Conservation (phyloP, 2,797 vertebrate genomes). For the Gymnothorax reevesii region DNA sequence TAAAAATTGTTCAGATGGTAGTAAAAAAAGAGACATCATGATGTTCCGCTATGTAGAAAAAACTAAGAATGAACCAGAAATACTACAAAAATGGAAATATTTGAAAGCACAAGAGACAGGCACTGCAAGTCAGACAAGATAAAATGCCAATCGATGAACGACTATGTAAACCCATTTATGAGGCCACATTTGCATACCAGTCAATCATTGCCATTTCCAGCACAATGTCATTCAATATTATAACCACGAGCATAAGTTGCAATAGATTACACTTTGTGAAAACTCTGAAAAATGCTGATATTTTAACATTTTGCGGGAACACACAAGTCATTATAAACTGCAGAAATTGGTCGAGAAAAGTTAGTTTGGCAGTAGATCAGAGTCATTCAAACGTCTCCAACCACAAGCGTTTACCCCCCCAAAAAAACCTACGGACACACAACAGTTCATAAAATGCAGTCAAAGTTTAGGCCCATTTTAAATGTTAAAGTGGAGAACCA, state of each 20-base stretch:
- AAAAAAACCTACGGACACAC: no score
- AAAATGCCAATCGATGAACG: not conserved
- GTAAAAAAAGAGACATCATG: not conserved
- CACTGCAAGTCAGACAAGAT: not conserved
- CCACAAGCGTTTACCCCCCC: no score
- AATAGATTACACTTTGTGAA: not conserved
- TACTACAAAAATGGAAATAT: not conserved
- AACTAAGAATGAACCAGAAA: not conserved
- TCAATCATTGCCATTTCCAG: not conserved
- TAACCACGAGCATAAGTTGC: not conserved
- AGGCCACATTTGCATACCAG: not conserved
- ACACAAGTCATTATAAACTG: no score
- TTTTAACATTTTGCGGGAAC: not conserved
- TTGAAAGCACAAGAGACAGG: not conserved
- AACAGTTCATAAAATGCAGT: no score
- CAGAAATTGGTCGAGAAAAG: no score
- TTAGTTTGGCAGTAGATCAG: no score
- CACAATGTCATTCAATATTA: not conserved
- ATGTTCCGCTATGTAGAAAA: not conserved
- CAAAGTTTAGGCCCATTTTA: no score
- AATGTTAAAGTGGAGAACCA: no score
- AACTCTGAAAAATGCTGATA: not conserved
- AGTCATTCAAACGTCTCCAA: no score
- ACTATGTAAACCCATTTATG: not conserved
- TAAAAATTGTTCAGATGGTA: no score